A percentile compares a stretch with the other conserved stretches of the same genome.
Conservation (phyloP, 1,140 invertebrate species). For the Leptonema lineaticorne region DNA sequence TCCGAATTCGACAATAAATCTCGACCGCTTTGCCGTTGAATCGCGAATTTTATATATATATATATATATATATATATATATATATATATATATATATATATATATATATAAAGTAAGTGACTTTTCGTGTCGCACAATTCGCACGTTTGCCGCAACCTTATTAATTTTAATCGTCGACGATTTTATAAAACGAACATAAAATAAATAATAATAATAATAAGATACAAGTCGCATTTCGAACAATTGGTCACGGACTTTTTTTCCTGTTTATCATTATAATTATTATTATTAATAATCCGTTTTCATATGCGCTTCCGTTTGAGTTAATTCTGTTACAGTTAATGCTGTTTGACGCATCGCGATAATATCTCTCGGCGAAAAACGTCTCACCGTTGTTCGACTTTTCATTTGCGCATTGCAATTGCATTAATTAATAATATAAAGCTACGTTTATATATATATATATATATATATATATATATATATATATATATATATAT, state of each 20-base stretch:
- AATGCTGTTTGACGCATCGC: background rate
- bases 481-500: background rate
- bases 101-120: no score
- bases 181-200: no score
- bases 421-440: constrained; percentile 16
- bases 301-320: background rate
- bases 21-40: no score
- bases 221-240: background rate
- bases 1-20: constrained; percentile 25
- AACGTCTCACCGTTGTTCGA: no score
- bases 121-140: constrained; percentile 15
- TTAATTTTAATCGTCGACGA: background rate
- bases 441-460: background rate
- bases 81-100: no score
- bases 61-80: no score
- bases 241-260: constrained; percentile 2
- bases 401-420: background rate
- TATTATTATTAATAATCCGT: no score
- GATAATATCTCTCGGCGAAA: constrained; percentile 13
- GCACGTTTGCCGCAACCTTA: background rate
- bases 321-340: background rate
- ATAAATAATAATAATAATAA: no score
- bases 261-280: no score
- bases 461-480: background rate
- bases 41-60: no score